Percentiles rank a stretch among this genome's conserved stretches.
These are phyloP conservation scores for Chaetogeoica ovagalla DNA, from an alignment of 2,888 invertebrate species.

Conservation along the genomic window DNA sequence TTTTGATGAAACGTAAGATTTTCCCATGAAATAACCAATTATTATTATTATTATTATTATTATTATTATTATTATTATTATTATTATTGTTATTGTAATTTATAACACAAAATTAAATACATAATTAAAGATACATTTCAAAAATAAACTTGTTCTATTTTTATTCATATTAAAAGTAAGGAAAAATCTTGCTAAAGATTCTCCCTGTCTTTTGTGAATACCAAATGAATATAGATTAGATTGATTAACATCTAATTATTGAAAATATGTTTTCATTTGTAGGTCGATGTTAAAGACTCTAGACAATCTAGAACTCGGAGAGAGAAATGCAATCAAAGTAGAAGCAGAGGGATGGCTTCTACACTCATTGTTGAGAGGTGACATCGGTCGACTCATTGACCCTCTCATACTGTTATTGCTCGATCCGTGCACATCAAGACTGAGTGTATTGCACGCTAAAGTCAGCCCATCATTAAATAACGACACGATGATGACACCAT, in stretches of 20 bases:
- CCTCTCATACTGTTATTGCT: constrained; percentile 76
- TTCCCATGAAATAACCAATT: too few species aligned
- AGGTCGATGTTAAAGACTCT: constrained; percentile 75
- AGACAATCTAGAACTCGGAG: constrained; percentile 68
- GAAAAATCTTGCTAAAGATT: too few species aligned
- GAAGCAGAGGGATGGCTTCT: constrained; percentile 77
- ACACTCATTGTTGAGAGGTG: constrained; percentile 73
- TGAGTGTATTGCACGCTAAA: constrained; percentile 76
- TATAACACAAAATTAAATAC: too few species aligned
- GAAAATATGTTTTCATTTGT: constrained; percentile 54
- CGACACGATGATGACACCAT: constrained; percentile 55
- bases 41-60: too few species aligned
- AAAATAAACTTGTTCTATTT: too few species aligned
- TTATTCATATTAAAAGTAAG: too few species aligned
- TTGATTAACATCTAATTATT: not conserved
- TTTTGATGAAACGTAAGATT: too few species aligned
- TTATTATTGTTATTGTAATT: too few species aligned
- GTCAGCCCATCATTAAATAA: constrained; percentile 62
- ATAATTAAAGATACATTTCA: too few species aligned
- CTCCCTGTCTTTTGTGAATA: too few species aligned
- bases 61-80: too few species aligned
- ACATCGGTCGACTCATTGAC: constrained; percentile 76
- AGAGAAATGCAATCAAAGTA: constrained; percentile 65
- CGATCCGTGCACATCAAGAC: constrained; percentile 77
- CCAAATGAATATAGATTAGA: too few species aligned